These are phyloP conservation scores for Rhagophthalmus giganteus DNA, from an alignment of 2,888 invertebrate genomes.

Conservation along the genomic window DNA sequence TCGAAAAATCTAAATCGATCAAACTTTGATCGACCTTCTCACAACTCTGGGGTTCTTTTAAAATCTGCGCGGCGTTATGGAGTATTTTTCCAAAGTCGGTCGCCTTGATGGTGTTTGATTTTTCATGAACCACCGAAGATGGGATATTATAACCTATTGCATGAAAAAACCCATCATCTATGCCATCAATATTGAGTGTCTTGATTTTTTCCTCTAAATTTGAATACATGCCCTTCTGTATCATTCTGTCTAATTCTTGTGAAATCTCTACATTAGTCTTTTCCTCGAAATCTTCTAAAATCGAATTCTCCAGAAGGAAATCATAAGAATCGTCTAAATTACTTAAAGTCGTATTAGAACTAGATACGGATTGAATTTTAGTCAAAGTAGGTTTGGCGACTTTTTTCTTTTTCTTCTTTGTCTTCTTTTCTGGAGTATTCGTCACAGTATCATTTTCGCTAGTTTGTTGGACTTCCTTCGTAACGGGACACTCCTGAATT, in stretches of 20 bases:
- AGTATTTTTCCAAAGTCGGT: conserved; percentile 41
- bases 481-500: neutral
- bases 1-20: conserved; percentile 28
- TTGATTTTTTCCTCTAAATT: conserved; percentile 52
- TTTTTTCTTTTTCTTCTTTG: conserved; percentile 42
- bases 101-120: conserved; percentile 38
- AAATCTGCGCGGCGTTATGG: conserved; percentile 15
- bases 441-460: neutral
- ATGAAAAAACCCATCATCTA: conserved; percentile 49
- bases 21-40: conserved; percentile 9
- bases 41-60: conserved; percentile 9
- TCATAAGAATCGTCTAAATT: conserved; percentile 45
- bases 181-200: conserved; percentile 43
- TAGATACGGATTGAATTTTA: conserved; percentile 32
- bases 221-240: conserved; percentile 52
- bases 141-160: conserved; percentile 39
- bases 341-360: conserved; percentile 38
- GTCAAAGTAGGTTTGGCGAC: conserved; percentile 3
- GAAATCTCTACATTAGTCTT: conserved; percentile 53
- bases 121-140: conserved; percentile 32
- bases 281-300: conserved; percentile 39
- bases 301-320: conserved; percentile 42
- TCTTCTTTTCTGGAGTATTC: conserved; percentile 24
- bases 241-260: conserved; percentile 52
- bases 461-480: neutral